Conservation (phyloP, 2,888 invertebrate genomes). For the Trichopoda pennipes region DNA sequence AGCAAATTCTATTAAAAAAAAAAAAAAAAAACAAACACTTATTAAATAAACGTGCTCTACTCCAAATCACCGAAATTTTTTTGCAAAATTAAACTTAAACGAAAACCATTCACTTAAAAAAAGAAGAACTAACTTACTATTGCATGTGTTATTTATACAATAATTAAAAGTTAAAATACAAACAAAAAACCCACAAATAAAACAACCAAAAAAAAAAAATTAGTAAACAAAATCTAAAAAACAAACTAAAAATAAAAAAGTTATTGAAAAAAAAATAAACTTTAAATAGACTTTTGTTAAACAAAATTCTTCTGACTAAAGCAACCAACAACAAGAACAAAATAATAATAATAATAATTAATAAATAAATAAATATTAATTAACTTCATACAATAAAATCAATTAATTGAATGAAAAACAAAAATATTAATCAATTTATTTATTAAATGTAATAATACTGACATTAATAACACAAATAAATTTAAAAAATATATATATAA, state of each 20-base stretch:
- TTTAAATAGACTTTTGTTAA: conserved; percentile 36
- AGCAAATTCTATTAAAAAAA: neutral
- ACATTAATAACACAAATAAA: conserved; percentile 48
- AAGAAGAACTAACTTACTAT: conserved; percentile 22
- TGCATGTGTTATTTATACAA: conserved; percentile 61
- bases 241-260: neutral
- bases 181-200: neutral
- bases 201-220: conserved; percentile 9
- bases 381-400: conserved; percentile 45
- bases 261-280: neutral
- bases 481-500: conserved; percentile 14
- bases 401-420: conserved; percentile 48
- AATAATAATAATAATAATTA: neutral
- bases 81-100: conserved; percentile 10
- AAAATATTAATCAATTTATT: conserved; percentile 54
- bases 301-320: conserved; percentile 26
- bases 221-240: neutral
- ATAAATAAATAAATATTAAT: conserved; percentile 43
- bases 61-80: conserved; percentile 11
- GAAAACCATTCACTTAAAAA: conserved; percentile 9
- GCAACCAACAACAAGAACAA: neutral
- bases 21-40: neutral
- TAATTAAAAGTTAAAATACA: conserved; percentile 6
- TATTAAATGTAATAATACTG: conserved; percentile 54
- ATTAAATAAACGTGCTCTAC: conserved; percentile 13